phyloP scores from a whole-genome alignment of 2,113 vertebrate species.

The Cromileptes altivelis region DNA sequence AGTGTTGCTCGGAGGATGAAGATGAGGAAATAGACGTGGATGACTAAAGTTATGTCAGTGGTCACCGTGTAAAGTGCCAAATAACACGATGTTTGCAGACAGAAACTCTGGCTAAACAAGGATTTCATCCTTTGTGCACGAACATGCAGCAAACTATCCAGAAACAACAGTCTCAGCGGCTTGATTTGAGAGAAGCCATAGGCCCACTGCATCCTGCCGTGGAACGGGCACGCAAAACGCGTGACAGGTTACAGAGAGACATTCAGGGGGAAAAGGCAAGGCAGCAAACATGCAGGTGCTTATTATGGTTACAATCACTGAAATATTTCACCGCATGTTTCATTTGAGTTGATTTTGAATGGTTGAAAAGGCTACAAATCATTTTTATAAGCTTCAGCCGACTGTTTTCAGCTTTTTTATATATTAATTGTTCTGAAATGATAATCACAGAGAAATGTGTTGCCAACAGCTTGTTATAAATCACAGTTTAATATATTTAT shows the following conservation, averaged over 20 bases:
- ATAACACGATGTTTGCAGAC: neutral
- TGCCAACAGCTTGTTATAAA: conserved; percentile 88
- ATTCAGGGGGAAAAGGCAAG: neutral
- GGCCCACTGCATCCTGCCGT: neutral
- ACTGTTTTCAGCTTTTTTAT: conserved; percentile 22
- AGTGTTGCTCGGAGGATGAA: conserved; percentile 91
- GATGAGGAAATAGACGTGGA: conserved; percentile 95
- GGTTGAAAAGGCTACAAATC: neutral
- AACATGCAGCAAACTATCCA: neutral
- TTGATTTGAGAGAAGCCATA: neutral
- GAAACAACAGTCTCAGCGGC: neutral
- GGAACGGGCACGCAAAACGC: neutral
- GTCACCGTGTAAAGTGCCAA: neutral
- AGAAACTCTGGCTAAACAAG: conserved; percentile 30
- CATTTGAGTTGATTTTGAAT: conserved; percentile 37
- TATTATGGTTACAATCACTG: conserved; percentile 54
- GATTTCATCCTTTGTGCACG: conserved; percentile 36
- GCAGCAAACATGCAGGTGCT: conserved; percentile 40
- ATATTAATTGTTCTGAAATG: conserved; percentile 10
- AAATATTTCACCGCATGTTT: conserved; percentile 52
- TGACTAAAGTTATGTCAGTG: conserved; percentile 81
- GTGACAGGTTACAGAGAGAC: conserved; percentile 69
- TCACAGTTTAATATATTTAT: conserved; percentile 91
- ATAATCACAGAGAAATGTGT: conserved; percentile 74
- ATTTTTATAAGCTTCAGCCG: conserved; percentile 2